Evolutionary conservation across 2,797 vertebrate species (phyloP).

Genomic region (Hipposideros larvatus): DNA sequence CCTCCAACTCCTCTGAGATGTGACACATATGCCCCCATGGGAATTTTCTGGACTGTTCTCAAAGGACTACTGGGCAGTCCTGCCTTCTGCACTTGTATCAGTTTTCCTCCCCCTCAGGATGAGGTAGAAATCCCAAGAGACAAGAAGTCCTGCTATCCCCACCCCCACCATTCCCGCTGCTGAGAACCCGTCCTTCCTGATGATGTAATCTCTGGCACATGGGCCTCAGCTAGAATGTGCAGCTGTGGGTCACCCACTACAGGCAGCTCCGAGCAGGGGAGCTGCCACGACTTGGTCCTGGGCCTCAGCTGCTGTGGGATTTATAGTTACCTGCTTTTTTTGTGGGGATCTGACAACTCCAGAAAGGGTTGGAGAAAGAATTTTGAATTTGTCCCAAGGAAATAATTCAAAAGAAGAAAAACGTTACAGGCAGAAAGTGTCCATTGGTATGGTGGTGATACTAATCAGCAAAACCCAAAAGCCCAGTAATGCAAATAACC

Average conservation of each 20-base stretch:
- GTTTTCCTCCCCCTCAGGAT: neutral
- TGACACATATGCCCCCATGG: neutral
- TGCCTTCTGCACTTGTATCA: neutral
- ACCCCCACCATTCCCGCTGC: neutral
- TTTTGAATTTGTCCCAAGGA: constrained; percentile 71
- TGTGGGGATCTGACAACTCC: constrained; percentile 64
- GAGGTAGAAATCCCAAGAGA: constrained; percentile 25
- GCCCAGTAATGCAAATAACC: neutral
- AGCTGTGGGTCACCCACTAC: neutral
- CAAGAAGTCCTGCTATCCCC: neutral
- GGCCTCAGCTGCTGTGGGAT: neutral
- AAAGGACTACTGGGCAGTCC: neutral
- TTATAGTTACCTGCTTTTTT: constrained; percentile 55
- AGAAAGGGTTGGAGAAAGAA: constrained; percentile 55
- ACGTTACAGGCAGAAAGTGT: neutral
- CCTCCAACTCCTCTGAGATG: neutral
- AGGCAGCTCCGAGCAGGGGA: neutral
- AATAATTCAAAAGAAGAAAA: constrained; percentile 70
- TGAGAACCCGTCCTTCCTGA: neutral
- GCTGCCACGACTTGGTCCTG: neutral
- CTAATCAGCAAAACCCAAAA: neutral
- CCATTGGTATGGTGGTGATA: neutral
- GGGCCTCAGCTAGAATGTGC: neutral
- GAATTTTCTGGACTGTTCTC: constrained; percentile 18
- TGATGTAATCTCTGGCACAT: neutral